Conservation (phyloP, 2,888 invertebrate genomes). For the Chouioia cunea region DNA sequence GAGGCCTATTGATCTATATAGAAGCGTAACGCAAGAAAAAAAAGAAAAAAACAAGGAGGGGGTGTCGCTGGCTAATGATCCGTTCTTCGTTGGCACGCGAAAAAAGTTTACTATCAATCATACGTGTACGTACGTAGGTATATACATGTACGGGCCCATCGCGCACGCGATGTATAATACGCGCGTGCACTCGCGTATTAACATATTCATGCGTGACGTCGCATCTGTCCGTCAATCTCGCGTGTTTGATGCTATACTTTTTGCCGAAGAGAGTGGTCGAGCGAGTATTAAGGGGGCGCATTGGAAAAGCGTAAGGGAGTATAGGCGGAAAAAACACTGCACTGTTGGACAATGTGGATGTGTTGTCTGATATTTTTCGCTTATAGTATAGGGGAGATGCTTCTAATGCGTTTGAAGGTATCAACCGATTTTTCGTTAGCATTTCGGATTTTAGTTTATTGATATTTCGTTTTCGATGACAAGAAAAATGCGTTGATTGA, state of each 20-base stretch:
- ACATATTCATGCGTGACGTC: conserved; percentile 57
- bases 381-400: not conserved
- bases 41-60: no score
- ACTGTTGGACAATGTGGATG: not conserved
- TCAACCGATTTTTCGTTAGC: no score
- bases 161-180: no score
- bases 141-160: no score
- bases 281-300: not conserved
- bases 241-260: conserved; percentile 7
- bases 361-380: conserved; percentile 3
- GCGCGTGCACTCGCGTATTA: conserved; percentile 26
- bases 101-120: conserved; percentile 26
- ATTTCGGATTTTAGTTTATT: no score
- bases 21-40: no score
- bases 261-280: not conserved
- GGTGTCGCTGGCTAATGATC: not conserved
- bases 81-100: not conserved
- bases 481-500: no score
- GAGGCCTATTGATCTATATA: no score
- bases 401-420: no score
- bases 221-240: conserved; percentile 52
- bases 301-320: not conserved
- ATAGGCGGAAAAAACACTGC: not conserved
- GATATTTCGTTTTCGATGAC: no score
- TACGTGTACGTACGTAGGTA: conserved; percentile 10